phyloP scores from a whole-genome alignment of 2,113 vertebrate genomes.

The Pachycephala philippinensis region DNA sequence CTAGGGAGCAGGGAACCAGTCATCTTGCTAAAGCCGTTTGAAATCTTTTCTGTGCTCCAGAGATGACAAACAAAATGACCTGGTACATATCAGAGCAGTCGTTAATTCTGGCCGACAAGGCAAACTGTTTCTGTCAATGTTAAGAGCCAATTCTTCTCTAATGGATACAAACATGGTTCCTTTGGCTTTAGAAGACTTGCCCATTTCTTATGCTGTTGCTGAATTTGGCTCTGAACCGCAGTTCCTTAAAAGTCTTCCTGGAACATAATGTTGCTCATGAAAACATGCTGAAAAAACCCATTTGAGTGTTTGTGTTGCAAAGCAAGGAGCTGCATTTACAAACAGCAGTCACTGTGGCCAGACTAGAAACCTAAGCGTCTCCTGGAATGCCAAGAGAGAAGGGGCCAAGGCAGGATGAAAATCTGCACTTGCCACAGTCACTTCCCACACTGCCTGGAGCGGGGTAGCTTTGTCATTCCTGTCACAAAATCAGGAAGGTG shows the following conservation, averaged over 20 bases:
- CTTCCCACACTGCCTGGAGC: background rate
- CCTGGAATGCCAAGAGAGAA: background rate
- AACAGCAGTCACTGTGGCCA: background rate
- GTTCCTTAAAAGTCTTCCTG: slow-evolving; percentile 49
- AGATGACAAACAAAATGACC: slow-evolving; percentile 50
- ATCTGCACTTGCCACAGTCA: background rate
- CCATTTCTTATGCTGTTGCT: slow-evolving; percentile 2
- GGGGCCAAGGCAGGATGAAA: background rate
- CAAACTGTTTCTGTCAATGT: slow-evolving; percentile 17
- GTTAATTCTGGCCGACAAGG: background rate
- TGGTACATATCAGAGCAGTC: slow-evolving; percentile 4
- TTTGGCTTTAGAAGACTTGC: background rate
- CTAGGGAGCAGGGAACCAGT: background rate
- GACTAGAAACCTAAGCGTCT: background rate
- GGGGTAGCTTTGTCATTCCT: background rate
- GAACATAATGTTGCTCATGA: background rate
- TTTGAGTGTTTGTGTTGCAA: background rate
- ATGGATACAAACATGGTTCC: background rate
- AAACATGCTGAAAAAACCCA: slow-evolving; percentile 6
- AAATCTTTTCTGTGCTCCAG: background rate
- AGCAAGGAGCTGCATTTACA: background rate
- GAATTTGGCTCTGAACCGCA: slow-evolving; percentile 27
- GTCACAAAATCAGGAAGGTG: background rate
- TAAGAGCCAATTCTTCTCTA: slow-evolving; percentile 17
- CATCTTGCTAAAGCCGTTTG: background rate